These are phyloP conservation scores for Drosophila auraria DNA, from an alignment of 1,140 invertebrate genomes.

Conservation along the genomic window DNA sequence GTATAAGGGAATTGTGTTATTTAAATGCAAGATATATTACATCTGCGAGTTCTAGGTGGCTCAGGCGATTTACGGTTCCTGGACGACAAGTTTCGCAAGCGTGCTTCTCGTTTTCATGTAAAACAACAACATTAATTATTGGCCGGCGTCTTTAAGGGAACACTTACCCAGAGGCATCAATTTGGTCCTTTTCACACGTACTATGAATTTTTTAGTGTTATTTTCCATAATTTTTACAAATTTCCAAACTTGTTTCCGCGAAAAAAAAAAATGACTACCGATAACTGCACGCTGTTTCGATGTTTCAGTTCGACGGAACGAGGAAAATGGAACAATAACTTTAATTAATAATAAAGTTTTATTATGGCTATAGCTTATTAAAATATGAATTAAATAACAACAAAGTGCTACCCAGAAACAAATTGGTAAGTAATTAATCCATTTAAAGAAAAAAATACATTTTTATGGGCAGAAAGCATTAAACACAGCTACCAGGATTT, in stretches of 20 bases:
- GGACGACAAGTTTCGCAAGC: too few relatives aligned
- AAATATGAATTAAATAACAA: too few relatives aligned
- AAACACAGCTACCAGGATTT: too few relatives aligned
- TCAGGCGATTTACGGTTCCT: too few relatives aligned
- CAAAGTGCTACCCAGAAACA: too few relatives aligned
- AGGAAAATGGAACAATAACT: neutral
- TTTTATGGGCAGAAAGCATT: too few relatives aligned
- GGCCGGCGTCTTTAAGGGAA: neutral
- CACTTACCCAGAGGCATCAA: neutral
- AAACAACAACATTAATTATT: too few relatives aligned
- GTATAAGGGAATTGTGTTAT: neutral
- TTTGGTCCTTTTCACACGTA: neutral
- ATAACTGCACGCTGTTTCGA: neutral
- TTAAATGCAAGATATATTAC: neutral
- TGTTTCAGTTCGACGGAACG: neutral
- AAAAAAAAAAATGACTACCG: neutral
- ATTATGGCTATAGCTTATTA: too few relatives aligned
- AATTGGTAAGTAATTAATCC: too few relatives aligned
- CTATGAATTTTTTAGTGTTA: neutral
- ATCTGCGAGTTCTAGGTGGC: neutral
- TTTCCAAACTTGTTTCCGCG: neutral
- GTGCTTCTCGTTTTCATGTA: neutral
- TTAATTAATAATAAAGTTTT: neutral
- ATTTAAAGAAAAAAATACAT: too few relatives aligned
- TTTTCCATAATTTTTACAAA: neutral